Base-by-base conservation (phyloP, 2,113 vertebrate genomes). In the Neodon shergylaensis region DNA sequence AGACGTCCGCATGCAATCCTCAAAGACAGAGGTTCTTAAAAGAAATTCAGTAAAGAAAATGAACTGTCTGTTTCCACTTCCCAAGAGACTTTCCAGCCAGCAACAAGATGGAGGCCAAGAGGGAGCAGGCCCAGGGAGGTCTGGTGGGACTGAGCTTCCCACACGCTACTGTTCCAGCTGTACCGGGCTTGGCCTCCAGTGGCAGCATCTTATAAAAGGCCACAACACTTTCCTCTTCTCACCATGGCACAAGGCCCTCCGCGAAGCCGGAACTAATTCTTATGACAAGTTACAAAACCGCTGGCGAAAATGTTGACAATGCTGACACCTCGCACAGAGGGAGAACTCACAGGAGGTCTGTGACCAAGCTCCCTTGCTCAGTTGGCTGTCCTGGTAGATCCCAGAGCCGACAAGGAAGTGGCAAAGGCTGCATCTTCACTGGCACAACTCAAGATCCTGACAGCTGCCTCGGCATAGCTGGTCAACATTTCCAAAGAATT, bases 261-360 rank as follows among this genome's bases (percentile, higher is more conserved):
- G 94, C 83, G 95, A 97, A 96, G 95, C 97, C 58, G 44, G 95
- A 98, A 97, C 97, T 90, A 98, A 98, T 98, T 97, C 89, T 97
- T 94, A 97, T 97, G 97, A 97, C 97, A 98, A 97, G 96, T 96
- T 97, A 98, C 96, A 98, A 98, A 83, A 97, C 95, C 96, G 0
- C 97, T 96, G 54, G 95, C 92, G 92, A 97, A 97, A 96, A 95
- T 96, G 94, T 95, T 94, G 95, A 96, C 96, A 97, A 95, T 86
- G 36, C 31, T 79, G 89, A 96, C 97, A 96, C 92, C 58, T 36
- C 68, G 91, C 86, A 89, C 74, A 88, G 73, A 77, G 81, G 21
- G 52, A 58, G 85, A 84, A 65, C 91, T 91, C 91, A 61, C 79
- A 77, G 86, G 92, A 82, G 39, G 26, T 54, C 91, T 79, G 16